Evolutionary conservation across 2,888 invertebrate species (phyloP), one percentile per base, ranked within the genome.

Genomic region (Didymodactylos carnosus): DNA sequence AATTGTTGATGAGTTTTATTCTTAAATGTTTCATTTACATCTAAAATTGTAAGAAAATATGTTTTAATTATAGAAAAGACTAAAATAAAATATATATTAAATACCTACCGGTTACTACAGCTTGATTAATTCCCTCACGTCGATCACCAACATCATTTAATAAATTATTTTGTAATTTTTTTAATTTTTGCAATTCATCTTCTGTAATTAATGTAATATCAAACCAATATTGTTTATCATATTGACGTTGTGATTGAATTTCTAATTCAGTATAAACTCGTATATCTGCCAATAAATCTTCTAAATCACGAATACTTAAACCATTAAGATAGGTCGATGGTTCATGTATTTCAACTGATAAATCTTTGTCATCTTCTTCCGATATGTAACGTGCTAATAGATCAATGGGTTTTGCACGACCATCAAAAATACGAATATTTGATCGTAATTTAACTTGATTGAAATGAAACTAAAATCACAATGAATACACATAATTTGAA

Each of bases 371-470:
- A 41, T 75, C 71, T 53, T 72, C 75, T n/a, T 73, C 40, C 40
- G 72, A 70, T 75, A 95, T 91, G 80, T 97, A 98, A 85, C 95
- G 91, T 0, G 95, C 95, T 73, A 98, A 85, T 76, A 97, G 86
- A 86, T 99, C 98, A 77, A 99, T 98, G 0, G 98, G 95, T 81
- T 98, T 98, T 0, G 97, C 95, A 79, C 97, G 86, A 8, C 93
- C 93, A 83, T 97, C 95, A 77, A 94, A 90, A 76, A 99, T 97
- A 76, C 98, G 88, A 77, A 98, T 95, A 81, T 91, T 89, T 72
- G 94, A 94, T 79, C 97, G 87, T 74, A 94, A 85, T 46, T 92
- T 87, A 0, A 97, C 95, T 85, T 99, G 98, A 80, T 95, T 91
- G 80, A 98, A 86, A 82, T 97, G 97, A 85, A 99, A 98, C 83